phyloP scores from a whole-genome alignment of 2,113 vertebrate species.

The Hylia prasina region DNA sequence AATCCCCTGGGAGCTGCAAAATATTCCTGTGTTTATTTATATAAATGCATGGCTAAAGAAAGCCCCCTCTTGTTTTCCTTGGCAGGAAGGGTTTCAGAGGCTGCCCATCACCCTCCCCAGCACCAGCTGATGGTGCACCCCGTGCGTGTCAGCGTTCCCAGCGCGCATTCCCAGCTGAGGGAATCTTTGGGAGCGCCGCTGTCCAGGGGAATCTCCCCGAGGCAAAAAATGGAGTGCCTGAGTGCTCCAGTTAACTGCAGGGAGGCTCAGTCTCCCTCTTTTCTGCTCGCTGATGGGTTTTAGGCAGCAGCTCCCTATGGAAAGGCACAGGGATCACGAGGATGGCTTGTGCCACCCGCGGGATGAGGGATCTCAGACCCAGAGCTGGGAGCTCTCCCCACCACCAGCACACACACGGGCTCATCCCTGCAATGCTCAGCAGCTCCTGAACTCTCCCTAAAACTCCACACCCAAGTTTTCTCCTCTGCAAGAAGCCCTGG shows the following conservation, averaged over 20 bases:
- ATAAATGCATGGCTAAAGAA: constrained; percentile 42
- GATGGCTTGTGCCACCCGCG: fast-evolving
- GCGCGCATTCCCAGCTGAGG: not conserved
- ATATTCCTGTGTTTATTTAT: constrained; percentile 46
- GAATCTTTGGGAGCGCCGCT: not conserved
- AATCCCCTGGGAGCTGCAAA: not conserved
- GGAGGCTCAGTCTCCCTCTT: fast-evolving
- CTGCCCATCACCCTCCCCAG: not conserved
- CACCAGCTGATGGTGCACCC: not conserved
- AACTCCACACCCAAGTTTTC: not conserved
- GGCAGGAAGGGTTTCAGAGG: not conserved
- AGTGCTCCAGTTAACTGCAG: not conserved
- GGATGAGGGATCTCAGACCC: not conserved
- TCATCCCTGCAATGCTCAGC: not conserved
- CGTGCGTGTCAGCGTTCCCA: fast-evolving
- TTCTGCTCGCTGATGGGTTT: not conserved
- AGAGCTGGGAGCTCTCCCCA: not conserved
- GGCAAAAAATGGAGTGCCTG: not conserved
- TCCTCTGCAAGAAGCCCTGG: fast-evolving
- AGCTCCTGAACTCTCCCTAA: not conserved
- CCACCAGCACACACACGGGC: not conserved
- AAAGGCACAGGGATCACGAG: not conserved
- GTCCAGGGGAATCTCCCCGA: not conserved
- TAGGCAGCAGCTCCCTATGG: not conserved
- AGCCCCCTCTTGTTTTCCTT: constrained; percentile 47